phyloP scores from a whole-genome alignment of 2,797 vertebrate genomes.

The Typhlichthys eigenmanni region DNA sequence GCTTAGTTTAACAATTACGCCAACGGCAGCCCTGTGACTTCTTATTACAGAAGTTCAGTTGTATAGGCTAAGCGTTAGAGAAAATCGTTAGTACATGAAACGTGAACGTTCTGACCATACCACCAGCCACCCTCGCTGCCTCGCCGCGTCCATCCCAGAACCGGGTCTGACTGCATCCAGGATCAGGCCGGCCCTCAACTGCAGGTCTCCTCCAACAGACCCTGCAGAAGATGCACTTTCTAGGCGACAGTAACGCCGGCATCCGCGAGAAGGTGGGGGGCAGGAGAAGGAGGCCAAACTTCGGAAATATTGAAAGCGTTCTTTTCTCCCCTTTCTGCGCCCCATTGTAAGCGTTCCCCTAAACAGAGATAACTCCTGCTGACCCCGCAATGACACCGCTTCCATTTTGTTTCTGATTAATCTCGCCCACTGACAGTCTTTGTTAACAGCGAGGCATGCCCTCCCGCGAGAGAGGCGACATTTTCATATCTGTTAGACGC shows the following conservation, averaged over 20 bases:
- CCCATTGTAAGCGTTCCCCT: constrained; percentile 66
- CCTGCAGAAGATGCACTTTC: constrained; percentile 1
- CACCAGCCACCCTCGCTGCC: no score
- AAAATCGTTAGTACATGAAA: no score
- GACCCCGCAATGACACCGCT: constrained; percentile 97
- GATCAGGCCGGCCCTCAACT: no score
- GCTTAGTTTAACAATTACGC: no score
- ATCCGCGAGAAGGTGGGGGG: neutral
- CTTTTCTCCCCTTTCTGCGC: constrained; percentile 60
- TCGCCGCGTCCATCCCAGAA: no score
- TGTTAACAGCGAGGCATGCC: constrained; percentile 99
- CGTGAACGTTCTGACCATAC: no score
- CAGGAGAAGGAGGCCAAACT: constrained; percentile 70
- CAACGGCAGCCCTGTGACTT: no score
- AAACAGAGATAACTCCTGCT: constrained; percentile 88
- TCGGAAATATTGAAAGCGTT: constrained; percentile 73
- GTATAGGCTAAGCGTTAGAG: no score
- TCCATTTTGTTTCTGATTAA: constrained; percentile 99
- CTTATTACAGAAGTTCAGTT: no score
- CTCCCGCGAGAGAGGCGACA: constrained; percentile 90
- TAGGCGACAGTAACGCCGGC: neutral
- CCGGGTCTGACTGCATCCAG: no score
- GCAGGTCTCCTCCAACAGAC: neutral
- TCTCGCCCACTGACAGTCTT: constrained; percentile 99
- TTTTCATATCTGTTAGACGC: constrained; percentile 99